Base-by-base conservation (phyloP, 2,113 vertebrate species). In the Cebidichthys violaceus region DNA sequence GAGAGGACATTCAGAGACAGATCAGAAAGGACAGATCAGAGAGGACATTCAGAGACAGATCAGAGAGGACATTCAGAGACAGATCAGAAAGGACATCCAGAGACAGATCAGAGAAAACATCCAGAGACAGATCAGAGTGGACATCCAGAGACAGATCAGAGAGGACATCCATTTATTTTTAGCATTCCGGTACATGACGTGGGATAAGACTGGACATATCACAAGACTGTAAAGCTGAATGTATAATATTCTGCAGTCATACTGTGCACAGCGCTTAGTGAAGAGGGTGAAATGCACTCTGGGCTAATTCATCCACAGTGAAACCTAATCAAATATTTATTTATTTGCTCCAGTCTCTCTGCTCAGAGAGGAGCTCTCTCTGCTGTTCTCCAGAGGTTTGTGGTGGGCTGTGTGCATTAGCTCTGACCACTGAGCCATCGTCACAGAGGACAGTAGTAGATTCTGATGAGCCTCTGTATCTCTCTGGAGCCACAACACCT, bases 301-400 rank as follows among this genome's bases (percentile, higher is more conserved):
- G 77, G 78, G 64, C 84, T 86, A 65, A 78, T 90, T 86, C 86
- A 86, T 88, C 80, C 52, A 74, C 72, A 84, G 66, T 84, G 68
- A 87, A 87, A 86, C 75, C 61, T 72, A 4, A 86, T 92, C 73
- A 90, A 92, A 90, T 84, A 92, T 92, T 91, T 67, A 92, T 86
- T 43, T 70, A 71, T 88, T 83, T 79, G 78, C 81, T 88, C 55
- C 72, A 89, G 84, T 39, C 55, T 71, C 70, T 75, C 81, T 81
- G 81, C 84, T 86, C 75, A 89, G 31, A 84, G 67, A 79, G 59
- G 15, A 81, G 43, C 85, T 52, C 52, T 52, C 50, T 55, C 22
- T 55, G 50, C 22, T n/a, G 52, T 10, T 11, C 60, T 71, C 65
- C 17, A 24, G 43, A 82, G 68, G 83, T 84, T 70, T 83, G 60